Evolutionary conservation across 2,797 vertebrate genomes (phyloP).

Genomic region (Thamnophis elegans): DNA sequence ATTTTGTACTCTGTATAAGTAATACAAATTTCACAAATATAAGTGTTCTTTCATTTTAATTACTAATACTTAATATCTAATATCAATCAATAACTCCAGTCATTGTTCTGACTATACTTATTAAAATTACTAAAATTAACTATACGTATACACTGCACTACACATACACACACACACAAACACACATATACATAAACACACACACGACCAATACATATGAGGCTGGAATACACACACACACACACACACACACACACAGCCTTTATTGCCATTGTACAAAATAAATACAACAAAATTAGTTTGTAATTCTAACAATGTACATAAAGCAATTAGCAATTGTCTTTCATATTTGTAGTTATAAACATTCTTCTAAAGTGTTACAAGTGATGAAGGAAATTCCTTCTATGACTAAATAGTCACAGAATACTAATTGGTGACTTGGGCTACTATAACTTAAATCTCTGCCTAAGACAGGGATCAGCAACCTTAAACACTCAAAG

Average conservation of each 20-base stretch:
- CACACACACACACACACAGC: no score
- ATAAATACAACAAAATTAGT: no score
- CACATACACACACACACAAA: no score
- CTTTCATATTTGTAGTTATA: not conserved
- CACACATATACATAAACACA: no score
- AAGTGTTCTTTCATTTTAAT: not conserved
- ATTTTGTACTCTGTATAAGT: not conserved
- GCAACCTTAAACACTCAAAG: no score
- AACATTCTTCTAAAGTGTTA: constrained; percentile 8
- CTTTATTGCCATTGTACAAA: no score
- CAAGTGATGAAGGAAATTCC: constrained; percentile 13
- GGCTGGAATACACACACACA: not conserved
- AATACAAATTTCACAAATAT: not conserved
- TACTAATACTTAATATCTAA: not conserved
- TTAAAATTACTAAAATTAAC: not conserved
- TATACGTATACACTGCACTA: not conserved
- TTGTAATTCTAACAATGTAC: not conserved
- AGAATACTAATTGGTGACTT: constrained; percentile 4
- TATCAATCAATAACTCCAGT: not conserved
- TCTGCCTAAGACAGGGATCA: not conserved
- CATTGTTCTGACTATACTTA: not conserved
- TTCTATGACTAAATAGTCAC: constrained; percentile 42
- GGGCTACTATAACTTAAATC: not conserved
- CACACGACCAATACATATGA: not conserved
- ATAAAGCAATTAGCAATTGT: not conserved